These are phyloP conservation scores for Heliconius charithonia DNA, from an alignment of 2,888 invertebrate species.

Conservation along the genomic window DNA sequence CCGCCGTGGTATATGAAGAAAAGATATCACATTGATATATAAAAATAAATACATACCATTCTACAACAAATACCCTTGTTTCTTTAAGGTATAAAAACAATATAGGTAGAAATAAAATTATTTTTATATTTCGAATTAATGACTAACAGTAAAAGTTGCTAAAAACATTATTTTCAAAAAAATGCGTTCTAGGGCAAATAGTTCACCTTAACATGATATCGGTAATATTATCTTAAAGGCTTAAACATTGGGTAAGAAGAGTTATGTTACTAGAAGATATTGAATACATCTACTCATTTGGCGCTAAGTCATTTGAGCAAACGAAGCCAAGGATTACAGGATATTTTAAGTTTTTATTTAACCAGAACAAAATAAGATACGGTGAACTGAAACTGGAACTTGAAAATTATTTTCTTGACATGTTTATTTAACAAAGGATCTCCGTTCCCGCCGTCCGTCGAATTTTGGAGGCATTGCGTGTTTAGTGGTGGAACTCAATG, in stretches of 20 bases:
- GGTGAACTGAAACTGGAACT: background rate
- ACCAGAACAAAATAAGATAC: conserved; percentile 29
- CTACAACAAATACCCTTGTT: background rate
- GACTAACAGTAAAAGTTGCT: background rate
- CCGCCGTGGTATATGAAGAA: conserved; percentile 37
- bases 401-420: background rate
- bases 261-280: conserved; percentile 28
- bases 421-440: background rate
- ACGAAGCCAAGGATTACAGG: conserved; percentile 45
- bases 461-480: too few species aligned
- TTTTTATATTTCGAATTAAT: background rate
- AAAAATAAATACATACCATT: background rate
- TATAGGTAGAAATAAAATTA: background rate
- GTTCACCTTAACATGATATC: conserved; percentile 22
- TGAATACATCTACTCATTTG: conserved; percentile 35
- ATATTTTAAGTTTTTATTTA: conserved; percentile 29
- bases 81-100: background rate
- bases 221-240: conserved; percentile 20
- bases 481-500: too few species aligned
- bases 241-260: conserved; percentile 5
- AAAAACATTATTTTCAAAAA: background rate
- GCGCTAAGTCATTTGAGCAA: conserved; percentile 38
- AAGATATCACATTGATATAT: conserved; percentile 19
- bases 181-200: background rate
- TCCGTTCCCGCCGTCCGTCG: too few species aligned